These are phyloP conservation scores for Limnothrissa miodon DNA, from an alignment of 2,113 vertebrate species.

Conservation along the genomic window DNA sequence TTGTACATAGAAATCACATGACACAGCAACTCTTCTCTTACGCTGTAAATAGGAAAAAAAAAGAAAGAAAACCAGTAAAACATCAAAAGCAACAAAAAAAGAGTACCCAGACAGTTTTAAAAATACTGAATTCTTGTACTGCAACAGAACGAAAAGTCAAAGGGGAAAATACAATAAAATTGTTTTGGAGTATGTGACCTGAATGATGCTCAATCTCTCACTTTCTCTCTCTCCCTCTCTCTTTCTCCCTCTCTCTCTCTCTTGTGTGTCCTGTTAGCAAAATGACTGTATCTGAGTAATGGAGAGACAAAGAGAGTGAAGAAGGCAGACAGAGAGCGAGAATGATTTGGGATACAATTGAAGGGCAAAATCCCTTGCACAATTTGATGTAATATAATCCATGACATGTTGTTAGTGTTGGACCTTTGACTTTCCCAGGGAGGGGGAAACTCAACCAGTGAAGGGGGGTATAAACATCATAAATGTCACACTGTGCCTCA, in stretches of 20 bases:
- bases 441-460: constrained; percentile 47
- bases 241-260: constrained; percentile 52
- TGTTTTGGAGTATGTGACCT: constrained; percentile 73
- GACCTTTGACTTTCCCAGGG: constrained; percentile 63
- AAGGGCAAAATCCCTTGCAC: constrained; percentile 55
- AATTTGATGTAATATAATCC: constrained; percentile 70
- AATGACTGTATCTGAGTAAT: constrained; percentile 29
- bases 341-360: constrained; percentile 56
- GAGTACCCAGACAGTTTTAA: constrained; percentile 66
- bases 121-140: constrained; percentile 73
- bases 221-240: constrained; percentile 48
- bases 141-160: constrained; percentile 65
- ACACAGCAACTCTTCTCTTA: constrained; percentile 68
- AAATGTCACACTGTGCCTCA: constrained; percentile 63
- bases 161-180: constrained; percentile 64
- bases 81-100: constrained; percentile 73
- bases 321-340: constrained; percentile 42
- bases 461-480: constrained; percentile 52
- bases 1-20: constrained; percentile 71
- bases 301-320: constrained; percentile 37
- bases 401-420: constrained; percentile 67
- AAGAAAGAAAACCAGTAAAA: constrained; percentile 46
- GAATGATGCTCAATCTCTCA: constrained; percentile 62
- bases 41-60: constrained; percentile 74
- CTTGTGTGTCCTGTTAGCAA: constrained; percentile 19